phyloP scores from a whole-genome alignment of 2,113 vertebrate species.

The Oncorhynchus masou region DNA sequence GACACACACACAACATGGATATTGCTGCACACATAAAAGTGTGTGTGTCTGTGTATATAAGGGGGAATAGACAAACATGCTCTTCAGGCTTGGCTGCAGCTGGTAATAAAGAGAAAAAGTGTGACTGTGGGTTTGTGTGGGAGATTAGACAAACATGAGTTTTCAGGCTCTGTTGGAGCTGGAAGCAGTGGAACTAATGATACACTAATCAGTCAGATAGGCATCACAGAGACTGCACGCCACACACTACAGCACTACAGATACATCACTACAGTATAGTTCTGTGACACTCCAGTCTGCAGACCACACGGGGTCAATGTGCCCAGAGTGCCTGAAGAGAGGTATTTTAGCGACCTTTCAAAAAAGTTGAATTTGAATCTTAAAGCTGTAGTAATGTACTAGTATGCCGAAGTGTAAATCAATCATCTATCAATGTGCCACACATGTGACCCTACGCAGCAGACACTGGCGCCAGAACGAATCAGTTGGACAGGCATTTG shows the following conservation, averaged over 20 bases:
- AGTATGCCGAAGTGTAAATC: too few species aligned
- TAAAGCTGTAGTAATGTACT: too few species aligned
- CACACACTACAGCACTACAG: constrained; percentile 17
- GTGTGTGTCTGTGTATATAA: neutral
- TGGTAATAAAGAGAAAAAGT: constrained; percentile 25
- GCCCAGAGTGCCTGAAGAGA: too few species aligned
- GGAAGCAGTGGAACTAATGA: constrained; percentile 66
- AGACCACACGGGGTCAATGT: constrained; percentile 3
- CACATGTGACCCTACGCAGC: too few species aligned
- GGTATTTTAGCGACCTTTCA: too few species aligned
- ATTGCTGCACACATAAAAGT: neutral
- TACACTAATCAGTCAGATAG: constrained; percentile 66
- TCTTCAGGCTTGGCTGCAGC: constrained; percentile 56
- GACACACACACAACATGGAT: constrained; percentile 31
- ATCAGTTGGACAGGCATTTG: too few species aligned
- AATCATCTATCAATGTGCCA: too few species aligned
- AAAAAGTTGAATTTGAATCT: too few species aligned
- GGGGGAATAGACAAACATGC: constrained; percentile 44
- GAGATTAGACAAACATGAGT: constrained; percentile 52
- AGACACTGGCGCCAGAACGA: too few species aligned
- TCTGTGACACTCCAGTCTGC: neutral
- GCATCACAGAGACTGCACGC: constrained; percentile 62
- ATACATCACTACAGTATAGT: neutral
- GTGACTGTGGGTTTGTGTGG: neutral
- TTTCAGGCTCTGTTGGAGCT: constrained; percentile 56